phyloP scores from a whole-genome alignment of 2,113 vertebrate genomes.

The Mohoua ochrocephala region DNA sequence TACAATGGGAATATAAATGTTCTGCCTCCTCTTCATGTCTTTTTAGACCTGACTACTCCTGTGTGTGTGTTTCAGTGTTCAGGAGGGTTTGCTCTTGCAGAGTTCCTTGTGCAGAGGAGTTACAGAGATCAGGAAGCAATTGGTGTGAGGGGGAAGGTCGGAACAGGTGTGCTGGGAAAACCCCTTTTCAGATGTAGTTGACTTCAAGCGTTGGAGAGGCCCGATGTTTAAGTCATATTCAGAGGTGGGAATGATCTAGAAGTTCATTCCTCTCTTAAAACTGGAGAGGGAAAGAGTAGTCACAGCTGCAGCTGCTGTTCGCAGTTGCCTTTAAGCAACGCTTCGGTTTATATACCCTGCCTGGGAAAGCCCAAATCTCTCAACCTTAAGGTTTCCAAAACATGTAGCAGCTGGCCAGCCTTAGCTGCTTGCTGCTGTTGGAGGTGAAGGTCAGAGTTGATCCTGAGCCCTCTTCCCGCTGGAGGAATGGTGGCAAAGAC shows the following conservation, averaged over 20 bases:
- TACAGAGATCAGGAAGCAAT: background rate
- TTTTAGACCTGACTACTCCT: background rate
- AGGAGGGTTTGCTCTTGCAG: background rate
- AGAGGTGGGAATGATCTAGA: background rate
- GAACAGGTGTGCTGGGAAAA: background rate
- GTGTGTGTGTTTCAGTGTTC: background rate
- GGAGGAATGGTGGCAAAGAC: background rate
- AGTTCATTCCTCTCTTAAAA: background rate
- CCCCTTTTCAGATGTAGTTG: background rate
- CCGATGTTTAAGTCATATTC: background rate
- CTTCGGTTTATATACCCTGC: background rate
- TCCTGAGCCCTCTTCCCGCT: background rate
- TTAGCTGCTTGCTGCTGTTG: background rate
- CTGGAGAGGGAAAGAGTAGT: background rate
- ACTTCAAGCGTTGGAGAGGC: background rate
- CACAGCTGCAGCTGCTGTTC: background rate
- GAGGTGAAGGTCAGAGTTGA: conserved; percentile 23
- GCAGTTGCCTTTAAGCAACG: background rate
- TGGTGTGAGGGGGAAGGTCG: background rate
- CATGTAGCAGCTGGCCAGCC: background rate
- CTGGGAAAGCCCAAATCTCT: conserved; percentile 15
- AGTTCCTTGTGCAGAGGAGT: background rate
- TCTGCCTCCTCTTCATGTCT: background rate
- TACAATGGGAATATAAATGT: background rate
- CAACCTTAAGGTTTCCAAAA: conserved; percentile 6